A percentile compares a stretch with the other conserved stretches of the same genome.
Evolutionary conservation across 2,797 vertebrate species (phyloP).

Genomic region (Lophura swinhoii): DNA sequence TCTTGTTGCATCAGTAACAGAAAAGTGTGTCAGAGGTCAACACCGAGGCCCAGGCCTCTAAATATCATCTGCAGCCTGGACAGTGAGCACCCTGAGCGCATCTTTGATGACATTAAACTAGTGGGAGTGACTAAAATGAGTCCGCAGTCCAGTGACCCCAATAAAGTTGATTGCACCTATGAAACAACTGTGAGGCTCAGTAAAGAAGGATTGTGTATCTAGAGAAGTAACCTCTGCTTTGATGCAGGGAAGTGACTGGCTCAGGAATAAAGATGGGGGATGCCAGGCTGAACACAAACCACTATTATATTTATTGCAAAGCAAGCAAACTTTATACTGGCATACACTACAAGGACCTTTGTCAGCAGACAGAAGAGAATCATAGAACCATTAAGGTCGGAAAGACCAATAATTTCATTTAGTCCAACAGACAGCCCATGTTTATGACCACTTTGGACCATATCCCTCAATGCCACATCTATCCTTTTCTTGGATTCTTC

Average conservation of each 20-base stretch:
- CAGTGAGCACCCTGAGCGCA: rapidly evolving
- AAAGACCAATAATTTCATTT: too few relatives aligned
- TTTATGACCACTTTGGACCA: too few relatives aligned
- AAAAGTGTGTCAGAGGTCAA: neutral
- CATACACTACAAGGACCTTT: neutral
- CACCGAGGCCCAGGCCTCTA: rapidly evolving
- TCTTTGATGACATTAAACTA: too few relatives aligned
- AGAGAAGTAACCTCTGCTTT: neutral
- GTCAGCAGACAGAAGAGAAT: neutral
- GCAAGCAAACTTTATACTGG: neutral
- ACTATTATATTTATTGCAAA: neutral
- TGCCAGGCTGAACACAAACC: neutral
- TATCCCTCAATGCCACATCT: too few relatives aligned
- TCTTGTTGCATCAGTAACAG: neutral
- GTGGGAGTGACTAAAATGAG: neutral
- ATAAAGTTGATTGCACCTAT: neutral
- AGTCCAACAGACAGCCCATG: too few relatives aligned
- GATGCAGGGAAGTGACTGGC: neutral
- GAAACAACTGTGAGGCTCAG: neutral
- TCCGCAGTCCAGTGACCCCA: neutral
- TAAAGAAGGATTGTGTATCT: neutral
- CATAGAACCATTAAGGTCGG: neutral
- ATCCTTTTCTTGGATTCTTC: too few relatives aligned
- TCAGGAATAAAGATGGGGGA: neutral
- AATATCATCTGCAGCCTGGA: neutral